phyloP scores from a whole-genome alignment of 2,797 vertebrate genomes.

The Streptopelia turtur region DNA sequence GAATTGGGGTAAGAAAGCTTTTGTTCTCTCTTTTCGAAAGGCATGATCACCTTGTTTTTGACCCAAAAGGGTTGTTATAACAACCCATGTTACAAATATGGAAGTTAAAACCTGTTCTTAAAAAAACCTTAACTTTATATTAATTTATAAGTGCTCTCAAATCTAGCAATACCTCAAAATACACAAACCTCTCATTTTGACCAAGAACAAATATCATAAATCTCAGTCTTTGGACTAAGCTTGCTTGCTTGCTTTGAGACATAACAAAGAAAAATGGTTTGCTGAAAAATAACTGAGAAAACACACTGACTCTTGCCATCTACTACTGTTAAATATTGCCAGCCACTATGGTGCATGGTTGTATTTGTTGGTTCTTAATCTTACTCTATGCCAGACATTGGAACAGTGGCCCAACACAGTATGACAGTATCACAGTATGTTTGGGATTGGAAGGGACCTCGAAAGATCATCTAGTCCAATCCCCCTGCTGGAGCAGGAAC shows the following conservation, averaged over 20 bases:
- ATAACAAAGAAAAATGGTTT: conserved; percentile 12
- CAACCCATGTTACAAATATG: background rate
- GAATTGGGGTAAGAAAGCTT: background rate
- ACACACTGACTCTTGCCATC: background rate
- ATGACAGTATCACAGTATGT: too few species aligned
- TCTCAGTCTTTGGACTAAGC: background rate
- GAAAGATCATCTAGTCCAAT: too few species aligned
- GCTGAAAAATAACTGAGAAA: conserved; percentile 48
- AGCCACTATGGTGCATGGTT: background rate
- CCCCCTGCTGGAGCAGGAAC: too few species aligned
- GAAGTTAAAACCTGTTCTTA: background rate
- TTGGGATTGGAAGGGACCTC: too few species aligned
- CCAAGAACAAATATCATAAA: background rate
- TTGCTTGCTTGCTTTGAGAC: background rate
- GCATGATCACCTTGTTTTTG: background rate
- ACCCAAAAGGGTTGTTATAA: background rate
- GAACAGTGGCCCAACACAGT: background rate
- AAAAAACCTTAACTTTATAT: background rate
- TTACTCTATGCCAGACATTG: background rate
- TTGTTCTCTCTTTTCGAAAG: background rate
- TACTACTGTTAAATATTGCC: background rate
- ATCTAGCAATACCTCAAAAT: background rate
- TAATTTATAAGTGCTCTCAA: background rate
- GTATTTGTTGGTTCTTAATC: background rate
- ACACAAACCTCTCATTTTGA: background rate